Base-by-base conservation (phyloP, 2,113 vertebrate genomes). In the Erythrolamprus reginae region DNA sequence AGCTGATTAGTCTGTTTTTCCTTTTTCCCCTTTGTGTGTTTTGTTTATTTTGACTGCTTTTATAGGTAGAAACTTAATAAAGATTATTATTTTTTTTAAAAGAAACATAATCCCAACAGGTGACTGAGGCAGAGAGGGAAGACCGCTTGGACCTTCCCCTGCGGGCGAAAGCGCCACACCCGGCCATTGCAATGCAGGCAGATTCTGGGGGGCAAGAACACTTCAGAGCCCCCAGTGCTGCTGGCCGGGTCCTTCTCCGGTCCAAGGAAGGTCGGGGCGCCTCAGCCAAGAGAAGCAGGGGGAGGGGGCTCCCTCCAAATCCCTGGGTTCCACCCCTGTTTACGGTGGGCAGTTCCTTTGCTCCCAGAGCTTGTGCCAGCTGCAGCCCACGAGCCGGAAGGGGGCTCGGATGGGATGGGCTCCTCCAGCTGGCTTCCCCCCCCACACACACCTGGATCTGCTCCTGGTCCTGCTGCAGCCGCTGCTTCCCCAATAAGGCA, bases 361-460 rank as follows among this genome's bases (percentile, higher is more conserved):
- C 70, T 38, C 33, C 70, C 3, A 77, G 70, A 3, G 33, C 70
- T 77, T 17, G 33, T 19, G n/a, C 65, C 33, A 42, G 70, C 17
- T 42, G 70, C 28, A 1, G 61, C 61, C 61, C 28, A 65, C 0
- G 0, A 13, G 33, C 33, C 8, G 38, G 33, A 3, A 42, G 1
- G 6, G 70, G 33, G 28, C 47, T 15, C 13, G 28, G 48, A 47
- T n/a, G 48, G 28, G 48, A 47, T n/a, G 48, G 0, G 26, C 84
- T 50, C 84, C 48, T 13, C 48, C 48, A 17, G 48, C 6, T 10
- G 1, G 3, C n/a, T 15, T 2, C 1, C 55, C n/a, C n/a, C n/a
- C n/a, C n/a, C n/a, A n/a, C n/a, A 38, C 97, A 65, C 89, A 97
- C 97, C 97, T 96, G 88, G 90, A 97, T 70, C 88, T 95, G 91